Evolutionary conservation across 2,888 invertebrate species (phyloP), one percentile per base, ranked within the genome.

Genomic region (Leucophenga montana): DNA sequence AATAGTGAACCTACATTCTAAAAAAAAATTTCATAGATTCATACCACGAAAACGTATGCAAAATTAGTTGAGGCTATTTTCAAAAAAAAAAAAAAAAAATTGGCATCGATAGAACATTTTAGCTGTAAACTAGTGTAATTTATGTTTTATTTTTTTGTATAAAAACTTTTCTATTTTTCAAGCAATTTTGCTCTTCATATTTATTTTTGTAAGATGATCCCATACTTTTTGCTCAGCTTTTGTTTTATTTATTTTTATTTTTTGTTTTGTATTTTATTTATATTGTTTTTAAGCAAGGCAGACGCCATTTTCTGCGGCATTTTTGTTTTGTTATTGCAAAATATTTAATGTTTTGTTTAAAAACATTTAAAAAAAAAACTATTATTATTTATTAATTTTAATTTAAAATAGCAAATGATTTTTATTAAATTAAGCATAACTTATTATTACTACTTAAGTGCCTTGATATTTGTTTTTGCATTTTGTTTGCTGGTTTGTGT

Each of bases 321-420:
- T 39, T 39, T 39, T 39, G 39, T 11, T 39, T 39, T 39, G 39
- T 39, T 39, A 11, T 5, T 39, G 39, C 8, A 39, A 11, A 39
- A 39, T 39, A 11, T 39, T 39, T 39, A 27, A 39, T 39, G 39
- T 39, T 39, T 39, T 39, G 9, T 39, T 39, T 39, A 39, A 39
- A 11, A 39, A 5, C 8, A 11, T 39, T 39, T n/a, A n/a, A n/a
- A n/a, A n/a, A 33, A 33, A 33, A 33, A 33, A 5, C 8, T 33
- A 8, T 33, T 33, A 5, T 39, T 75, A 77, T 77, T 75, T 70
- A 67, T 62, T 65, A 71, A 66, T 64, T 66, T 69, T 46, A 64
- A 44, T 71, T 65, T 61, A 48, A n/a, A n/a, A 68, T 39, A 61
- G 44, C 54, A 64, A 48, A 16, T 50, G 13, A 33, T 62, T 33